Evolutionary conservation across 2,113 vertebrate genomes (phyloP).

Genomic region (Neodon shergylaensis): DNA sequence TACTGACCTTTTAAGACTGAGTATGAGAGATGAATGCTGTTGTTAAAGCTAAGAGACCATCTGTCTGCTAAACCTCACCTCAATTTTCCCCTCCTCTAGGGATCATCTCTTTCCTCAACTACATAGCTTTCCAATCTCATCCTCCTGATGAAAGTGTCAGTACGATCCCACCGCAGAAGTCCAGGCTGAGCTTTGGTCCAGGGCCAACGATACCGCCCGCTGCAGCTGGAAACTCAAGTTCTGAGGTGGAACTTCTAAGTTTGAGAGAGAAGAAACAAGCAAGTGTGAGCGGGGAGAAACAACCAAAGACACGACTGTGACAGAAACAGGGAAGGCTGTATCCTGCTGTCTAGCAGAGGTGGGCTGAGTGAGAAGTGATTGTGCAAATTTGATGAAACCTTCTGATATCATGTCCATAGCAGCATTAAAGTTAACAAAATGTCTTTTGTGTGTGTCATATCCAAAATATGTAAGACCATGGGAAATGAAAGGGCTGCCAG

Average conservation of each 20-base stretch:
- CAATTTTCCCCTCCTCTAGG: slow-evolving; percentile 54
- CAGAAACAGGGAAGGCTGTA: neutral
- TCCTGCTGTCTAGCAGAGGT: neutral
- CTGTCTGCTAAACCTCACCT: neutral
- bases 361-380: slow-evolving; percentile 25
- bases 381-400: neutral
- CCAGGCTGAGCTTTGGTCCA: slow-evolving; percentile 60
- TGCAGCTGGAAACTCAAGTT: neutral
- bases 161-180: neutral
- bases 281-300: neutral
- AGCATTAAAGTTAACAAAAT: slow-evolving; percentile 63
- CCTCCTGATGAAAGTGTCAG: neutral
- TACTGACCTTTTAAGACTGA: neutral
- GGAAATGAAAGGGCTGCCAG: too few species aligned
- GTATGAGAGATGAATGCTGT: neutral
- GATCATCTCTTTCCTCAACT: slow-evolving; percentile 68
- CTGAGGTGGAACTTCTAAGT: neutral
- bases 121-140: neutral
- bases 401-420: slow-evolving; percentile 45
- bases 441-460: slow-evolving; percentile 1
- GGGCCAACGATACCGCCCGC: neutral
- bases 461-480: neutral
- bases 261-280: neutral
- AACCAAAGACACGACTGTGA: neutral
- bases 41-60: slow-evolving; percentile 1